phyloP scores from a whole-genome alignment of 2,797 vertebrate genomes.

The Valencia hispanica region DNA sequence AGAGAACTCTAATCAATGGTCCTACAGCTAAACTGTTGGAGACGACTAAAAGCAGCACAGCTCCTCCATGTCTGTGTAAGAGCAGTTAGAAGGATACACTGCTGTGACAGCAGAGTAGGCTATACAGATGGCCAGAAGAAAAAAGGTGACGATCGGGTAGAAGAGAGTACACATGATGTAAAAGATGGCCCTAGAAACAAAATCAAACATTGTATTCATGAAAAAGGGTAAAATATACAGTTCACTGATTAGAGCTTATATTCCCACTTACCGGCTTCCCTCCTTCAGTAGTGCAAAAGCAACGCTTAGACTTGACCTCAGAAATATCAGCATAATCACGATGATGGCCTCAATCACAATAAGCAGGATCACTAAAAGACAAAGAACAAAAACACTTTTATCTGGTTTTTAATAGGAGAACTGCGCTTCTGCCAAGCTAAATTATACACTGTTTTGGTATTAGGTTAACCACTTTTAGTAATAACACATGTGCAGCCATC shows the following conservation, averaged over 20 bases:
- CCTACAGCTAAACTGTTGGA: no score
- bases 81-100: conserved; percentile 92
- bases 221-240: conserved; percentile 1
- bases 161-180: conserved; percentile 91
- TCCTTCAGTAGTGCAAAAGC: conserved; percentile 92
- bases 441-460: no score
- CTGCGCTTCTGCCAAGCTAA: neutral
- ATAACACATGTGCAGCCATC: neutral
- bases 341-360: conserved; percentile 84
- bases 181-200: conserved; percentile 86
- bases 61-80: neutral
- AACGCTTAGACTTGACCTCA: conserved; percentile 88
- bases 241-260: neutral
- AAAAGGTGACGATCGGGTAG: conserved; percentile 93
- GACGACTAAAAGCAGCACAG: neutral
- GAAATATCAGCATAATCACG: conserved; percentile 89
- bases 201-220: neutral
- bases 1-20: no score
- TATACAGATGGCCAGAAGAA: conserved; percentile 91
- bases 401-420: neutral
- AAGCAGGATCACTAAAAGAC: conserved; percentile 88
- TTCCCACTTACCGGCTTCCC: conserved; percentile 88
- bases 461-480: neutral
- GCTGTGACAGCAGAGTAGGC: conserved; percentile 93
- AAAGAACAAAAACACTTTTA: conserved; percentile 8